Evolutionary conservation across 2,888 invertebrate species (phyloP), one percentile per base, ranked within the genome.

Genomic region (Caenorhabditis wallacei): DNA sequence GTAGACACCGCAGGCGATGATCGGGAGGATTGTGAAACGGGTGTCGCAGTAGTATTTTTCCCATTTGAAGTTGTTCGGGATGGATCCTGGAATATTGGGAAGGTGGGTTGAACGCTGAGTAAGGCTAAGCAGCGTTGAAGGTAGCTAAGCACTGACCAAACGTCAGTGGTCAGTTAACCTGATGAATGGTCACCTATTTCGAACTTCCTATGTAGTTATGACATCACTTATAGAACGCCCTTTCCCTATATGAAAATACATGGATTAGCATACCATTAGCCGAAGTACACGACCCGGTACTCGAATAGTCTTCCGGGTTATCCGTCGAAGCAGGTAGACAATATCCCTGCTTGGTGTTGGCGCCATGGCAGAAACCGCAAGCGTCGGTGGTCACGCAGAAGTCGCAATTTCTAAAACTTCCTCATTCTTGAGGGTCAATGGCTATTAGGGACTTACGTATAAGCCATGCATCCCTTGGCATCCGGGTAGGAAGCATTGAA

Each of bases 291-390:
- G 40, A 35, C 16, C 82, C 82, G 11, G 82, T 83, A 40, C 79
- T 74, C 10, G 82, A 79, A 35, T 11, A 75, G 1, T 3, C 22
- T 61, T 79, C 79, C 7, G 82, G 59, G 51, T 69, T 35, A 7
- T 63, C 63, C 8, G 79, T 64, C 1, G 48, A 48, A 11, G 66
- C 76, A 0, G 82, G 82, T 0, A 83, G 54, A 20, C 82, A 83
- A 35, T 63, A 83, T 40, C 82, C 82, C 35, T 83, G 69, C 8
- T 74, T 59, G 16, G 82, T 75, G 7, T 64, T 57, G 13, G 61
- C 40, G 37, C 72, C 72, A 16, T 83, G 79, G 68, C 91, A 91
- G 82, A 90, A 91, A 7, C 94, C 94, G 88, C 94, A 94, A 3
- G 89, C 79, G 13, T 84, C 85, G 53, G 92, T 90, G 24, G 92